Evolutionary conservation across 2,888 invertebrate species (phyloP), one percentile per base, ranked within the genome.

Genomic region (Parthenolecanium corni): DNA sequence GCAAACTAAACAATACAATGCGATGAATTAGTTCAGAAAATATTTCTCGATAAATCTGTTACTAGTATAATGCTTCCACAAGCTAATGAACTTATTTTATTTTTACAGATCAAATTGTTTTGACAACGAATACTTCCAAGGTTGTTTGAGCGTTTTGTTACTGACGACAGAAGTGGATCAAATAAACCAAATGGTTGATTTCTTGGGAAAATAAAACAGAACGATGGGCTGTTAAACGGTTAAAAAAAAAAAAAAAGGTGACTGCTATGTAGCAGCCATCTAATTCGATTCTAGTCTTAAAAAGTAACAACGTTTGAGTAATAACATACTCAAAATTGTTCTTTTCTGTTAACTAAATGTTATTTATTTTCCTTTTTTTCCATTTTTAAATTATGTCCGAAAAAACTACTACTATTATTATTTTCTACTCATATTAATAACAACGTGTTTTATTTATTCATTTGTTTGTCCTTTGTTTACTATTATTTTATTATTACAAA

Each of bases 111-210:
- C 81, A 73, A 79, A 83, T 76, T 86, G 87, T 79, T 87, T 86
- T 78, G 82, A 83, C 73, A 83, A 82, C 75, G 79, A 81, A 77
- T 85, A 83, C 79, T 87, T 87, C 79, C 82, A 82, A 78, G 85
- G 85, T 77, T 87, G 86, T 78, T 79, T 85, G 78, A 83, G 85
- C 78, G 83, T 84, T 75, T 80, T 87, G 77, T 80, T 84, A 76
- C 80, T 85, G 75, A 79, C 79, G 74, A 85, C 86, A 76, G 85
- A 87, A 76, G 82, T 82, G 77, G 82, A 84, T 74, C 82, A 82
- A 76, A 82, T 83, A 77, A 80, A 80, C 75, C 83, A 84, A 77
- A 84, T 85, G 85, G 83, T 84, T 76, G 84, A 85, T 77, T 84
- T 81, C 78, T 79, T 86, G 77, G 85, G 85, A 74, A 81, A 80